Conservation (phyloP, 2,113 vertebrate species). For the Genyomyrus donnyi region DNA sequence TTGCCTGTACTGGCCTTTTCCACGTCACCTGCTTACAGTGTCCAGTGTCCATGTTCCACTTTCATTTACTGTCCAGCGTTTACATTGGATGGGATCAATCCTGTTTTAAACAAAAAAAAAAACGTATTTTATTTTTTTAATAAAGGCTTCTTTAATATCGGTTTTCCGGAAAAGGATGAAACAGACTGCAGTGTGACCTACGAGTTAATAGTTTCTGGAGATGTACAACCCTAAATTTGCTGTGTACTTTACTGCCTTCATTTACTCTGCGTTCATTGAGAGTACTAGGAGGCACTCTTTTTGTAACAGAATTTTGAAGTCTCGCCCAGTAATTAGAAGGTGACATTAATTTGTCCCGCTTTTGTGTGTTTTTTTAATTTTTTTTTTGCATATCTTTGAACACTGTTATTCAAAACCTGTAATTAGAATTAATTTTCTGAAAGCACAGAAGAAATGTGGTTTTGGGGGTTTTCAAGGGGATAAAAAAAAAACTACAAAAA, state of each 20-base stretch:
- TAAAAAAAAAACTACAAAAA: neutral
- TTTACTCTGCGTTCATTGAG: neutral
- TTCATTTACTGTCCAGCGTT: neutral
- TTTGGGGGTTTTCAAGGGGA: neutral
- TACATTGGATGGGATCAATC: neutral
- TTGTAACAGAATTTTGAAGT: neutral
- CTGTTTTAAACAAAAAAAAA: neutral
- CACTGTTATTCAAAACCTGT: conserved; percentile 13
- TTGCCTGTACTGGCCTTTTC: conserved; percentile 61
- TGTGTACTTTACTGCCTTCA: neutral
- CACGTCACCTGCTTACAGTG: conserved; percentile 24
- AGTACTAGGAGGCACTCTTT: neutral
- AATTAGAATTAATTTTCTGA: conserved; percentile 14
- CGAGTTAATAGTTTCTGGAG: neutral
- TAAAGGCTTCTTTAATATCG: neutral
- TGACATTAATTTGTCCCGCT: conserved; percentile 17
- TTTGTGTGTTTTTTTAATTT: neutral
- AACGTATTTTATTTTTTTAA: neutral
- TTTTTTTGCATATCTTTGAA: neutral
- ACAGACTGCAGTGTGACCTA: neutral
- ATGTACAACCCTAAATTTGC: neutral
- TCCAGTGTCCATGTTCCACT: neutral
- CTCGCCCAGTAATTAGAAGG: conserved; percentile 1
- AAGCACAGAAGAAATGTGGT: neutral
- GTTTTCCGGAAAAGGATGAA: neutral